Evolutionary conservation across 2,888 invertebrate species (phyloP), one percentile per base, ranked within the genome.

Genomic region (Pterostichus madidus): DNA sequence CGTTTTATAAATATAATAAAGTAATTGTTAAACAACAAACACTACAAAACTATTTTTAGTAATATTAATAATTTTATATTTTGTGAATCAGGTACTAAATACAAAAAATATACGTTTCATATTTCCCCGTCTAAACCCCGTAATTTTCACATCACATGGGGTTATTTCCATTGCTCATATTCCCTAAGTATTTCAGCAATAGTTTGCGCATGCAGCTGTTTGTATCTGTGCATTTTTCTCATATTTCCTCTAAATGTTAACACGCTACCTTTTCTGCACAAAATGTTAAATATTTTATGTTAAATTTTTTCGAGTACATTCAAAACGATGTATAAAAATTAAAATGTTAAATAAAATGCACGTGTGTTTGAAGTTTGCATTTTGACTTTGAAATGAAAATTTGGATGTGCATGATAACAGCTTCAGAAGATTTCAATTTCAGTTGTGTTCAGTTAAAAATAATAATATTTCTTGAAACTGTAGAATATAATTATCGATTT

Each of bases 161-260:
- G 73, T 56, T 68, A 83, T 49, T 83, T 73, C 68, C 61, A 80
- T 79, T 75, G 75, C 53, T 78, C 52, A 64, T 49, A 68, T 15
- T 52, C 76, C 75, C 73, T 35, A 11, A 56, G 59, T 44, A 83
- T 68, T 46, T 75, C 75, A 75, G 75, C 75, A 78, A 78, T 83
- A 49, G 59, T 83, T 52, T 80, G 75, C 80, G 79, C 53, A 79
- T 82, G 64, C 24, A 6, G 83, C 82, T 73, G 59, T 61, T 76
- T 59, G 76, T 80, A 76, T 83, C 59, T 59, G 46, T 75, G 49
- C 49, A 61, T 75, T 76, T 75, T 35, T 75, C 46, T 46, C n/a
- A 75, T 31, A 49, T 52, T 75, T 75, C 75, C 75, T 75, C 6
- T 15, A 68, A 39, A 61, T 39, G 17, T 44, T 71, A 5, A 35